Evolutionary conservation across 2,888 invertebrate genomes (phyloP).

Genomic region (Nezara viridula): DNA sequence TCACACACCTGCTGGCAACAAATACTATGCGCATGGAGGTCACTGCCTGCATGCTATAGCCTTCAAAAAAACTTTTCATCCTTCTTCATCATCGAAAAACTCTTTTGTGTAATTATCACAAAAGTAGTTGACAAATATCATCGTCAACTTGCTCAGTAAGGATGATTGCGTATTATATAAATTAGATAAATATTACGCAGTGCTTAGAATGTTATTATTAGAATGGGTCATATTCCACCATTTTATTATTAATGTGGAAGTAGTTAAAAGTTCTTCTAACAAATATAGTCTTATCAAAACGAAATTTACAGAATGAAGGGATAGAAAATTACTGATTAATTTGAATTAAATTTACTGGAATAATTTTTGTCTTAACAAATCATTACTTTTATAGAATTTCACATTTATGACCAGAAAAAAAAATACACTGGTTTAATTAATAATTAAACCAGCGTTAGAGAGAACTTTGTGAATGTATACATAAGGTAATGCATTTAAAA

Average conservation of each 20-base stretch:
- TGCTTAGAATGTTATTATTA: neutral
- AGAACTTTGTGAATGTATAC: neutral
- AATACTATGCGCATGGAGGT: conserved; percentile 38
- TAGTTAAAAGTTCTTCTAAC: neutral
- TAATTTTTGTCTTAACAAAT: neutral
- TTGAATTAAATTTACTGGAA: neutral
- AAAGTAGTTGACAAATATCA: neutral
- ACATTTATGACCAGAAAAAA: neutral
- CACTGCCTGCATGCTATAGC: conserved; percentile 30
- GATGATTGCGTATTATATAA: neutral
- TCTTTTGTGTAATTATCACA: neutral
- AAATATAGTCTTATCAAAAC: neutral
- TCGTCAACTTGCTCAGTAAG: conserved; percentile 16
- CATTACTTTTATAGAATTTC: neutral
- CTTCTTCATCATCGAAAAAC: conserved; percentile 24
- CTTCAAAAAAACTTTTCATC: conserved; percentile 36
- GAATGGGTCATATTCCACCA: neutral
- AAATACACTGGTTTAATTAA: too few relatives aligned
- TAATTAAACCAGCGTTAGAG: too few relatives aligned
- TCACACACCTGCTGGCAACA: conserved; percentile 24
- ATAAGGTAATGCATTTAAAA: neutral
- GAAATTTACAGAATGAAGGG: neutral
- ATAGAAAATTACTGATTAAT: neutral
- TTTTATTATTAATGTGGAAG: neutral
- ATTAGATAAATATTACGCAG: neutral